These are phyloP conservation scores for Probaryconus sp. DNA, from an alignment of 1,140 invertebrate species.

Conservation along the genomic window DNA sequence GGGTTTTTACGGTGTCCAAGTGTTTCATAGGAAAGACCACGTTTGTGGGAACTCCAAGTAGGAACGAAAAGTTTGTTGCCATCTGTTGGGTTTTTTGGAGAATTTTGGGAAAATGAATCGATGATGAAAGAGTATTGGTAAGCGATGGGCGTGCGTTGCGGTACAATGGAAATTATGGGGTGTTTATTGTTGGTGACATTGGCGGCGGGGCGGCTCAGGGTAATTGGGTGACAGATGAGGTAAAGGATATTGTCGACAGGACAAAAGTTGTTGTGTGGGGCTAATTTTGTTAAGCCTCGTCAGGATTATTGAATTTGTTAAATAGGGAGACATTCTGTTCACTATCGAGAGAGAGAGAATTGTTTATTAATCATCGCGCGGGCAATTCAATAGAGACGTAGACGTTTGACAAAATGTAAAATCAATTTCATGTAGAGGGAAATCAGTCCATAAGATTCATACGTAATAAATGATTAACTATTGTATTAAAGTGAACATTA, in stretches of 20 bases:
- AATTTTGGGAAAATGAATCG: conserved; percentile 35
- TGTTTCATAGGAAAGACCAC: conserved; percentile 16
- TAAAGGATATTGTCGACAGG: conserved; percentile 41
- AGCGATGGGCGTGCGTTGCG: conserved; percentile 27
- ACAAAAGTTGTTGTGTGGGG: conserved; percentile 46
- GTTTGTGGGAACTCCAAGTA: no score
- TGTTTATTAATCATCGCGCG: no score
- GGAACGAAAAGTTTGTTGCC: no score
- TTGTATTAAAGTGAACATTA: no score
- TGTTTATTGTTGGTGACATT: conserved; percentile 48
- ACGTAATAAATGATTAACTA: no score
- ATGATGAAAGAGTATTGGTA: conserved; percentile 45
- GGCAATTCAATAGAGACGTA: no score
- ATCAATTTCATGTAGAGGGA: no score
- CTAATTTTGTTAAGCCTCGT: conserved; percentile 43
- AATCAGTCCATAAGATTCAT: no score
- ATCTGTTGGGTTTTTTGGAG: conserved; percentile 33
- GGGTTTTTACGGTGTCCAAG: conserved; percentile 23
- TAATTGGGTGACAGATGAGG: conserved; percentile 50
- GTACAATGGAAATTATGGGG: conserved; percentile 47
- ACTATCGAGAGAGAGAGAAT: conserved; percentile 10
- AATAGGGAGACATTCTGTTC: conserved; percentile 43
- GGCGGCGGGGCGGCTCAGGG: conserved; percentile 29
- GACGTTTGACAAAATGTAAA: no score
- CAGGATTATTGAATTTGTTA: conserved; percentile 40